Base-by-base conservation (phyloP, 2,888 invertebrate genomes). In the Calameuta idolon region DNA sequence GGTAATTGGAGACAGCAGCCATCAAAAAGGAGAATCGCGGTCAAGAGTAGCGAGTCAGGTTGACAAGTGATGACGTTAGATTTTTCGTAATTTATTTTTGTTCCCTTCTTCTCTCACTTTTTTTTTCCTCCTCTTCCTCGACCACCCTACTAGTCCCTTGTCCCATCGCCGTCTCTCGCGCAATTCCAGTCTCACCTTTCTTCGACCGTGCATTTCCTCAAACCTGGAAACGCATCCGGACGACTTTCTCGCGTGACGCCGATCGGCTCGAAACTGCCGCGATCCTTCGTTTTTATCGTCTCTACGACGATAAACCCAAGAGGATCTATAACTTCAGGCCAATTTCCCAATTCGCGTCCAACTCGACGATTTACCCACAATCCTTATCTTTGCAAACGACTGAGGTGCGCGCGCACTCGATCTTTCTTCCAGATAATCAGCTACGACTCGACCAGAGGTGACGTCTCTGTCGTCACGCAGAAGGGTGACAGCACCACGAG, bases 401-500 rank as follows among this genome's bases (percentile, higher is more conserved):
- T 71, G 71, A 71, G 71, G 33, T 31, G 15, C n/a, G 11, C 35
- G 34, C 31, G 31, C 31, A 4, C 30, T 75, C 79, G 80, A 83
- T 83, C 86, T 84, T 84, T 85, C 81, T 92, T 92, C 73, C 94
- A 98, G 97, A 97, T 97, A 92, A 98, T 98, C 92, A 98, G 97
- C 94, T 98, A 98, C 93, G 97, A 98, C 92, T 97, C 97, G 80
- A 95, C 96, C 77, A 94, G 98, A 85, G 98, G 98, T 75, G 98
- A 98, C 75, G 97, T 98, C 76, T 97, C 97, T 81, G 97, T 98
- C 79, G 96, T 97, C 84, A 97, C 97, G 79, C 97, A 97, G 92
- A 96, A 97, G 91, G 97, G 97, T 77, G 97, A 97, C 92, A 97
- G 96, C 77, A 97, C 98, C 83, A 96, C 96, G 85, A 97, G 97